A percentile compares a stretch with the other conserved stretches of the same genome.
These are phyloP conservation scores for Ostrea edulis DNA, from an alignment of 1,140 invertebrate species.

Conservation along the genomic window DNA sequence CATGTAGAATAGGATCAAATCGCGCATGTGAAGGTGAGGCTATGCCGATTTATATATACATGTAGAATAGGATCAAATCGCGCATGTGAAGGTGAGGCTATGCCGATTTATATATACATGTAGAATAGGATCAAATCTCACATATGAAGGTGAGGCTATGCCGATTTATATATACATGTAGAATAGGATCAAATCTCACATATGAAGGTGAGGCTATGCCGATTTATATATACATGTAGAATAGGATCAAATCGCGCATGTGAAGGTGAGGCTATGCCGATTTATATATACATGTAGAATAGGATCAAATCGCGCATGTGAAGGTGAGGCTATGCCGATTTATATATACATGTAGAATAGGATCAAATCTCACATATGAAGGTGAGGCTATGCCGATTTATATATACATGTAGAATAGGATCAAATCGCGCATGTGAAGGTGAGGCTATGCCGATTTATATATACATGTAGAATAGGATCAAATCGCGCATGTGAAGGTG, in stretches of 20 bases:
- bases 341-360: conserved; percentile 87
- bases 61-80: conserved; percentile 99
- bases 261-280: conserved; percentile 88
- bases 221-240: conserved; percentile 82
- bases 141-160: conserved; percentile 94
- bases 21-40: conserved; percentile 95
- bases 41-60: background rate
- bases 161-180: background rate
- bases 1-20: conserved; percentile 99
- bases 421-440: conserved; percentile 99
- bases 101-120: background rate
- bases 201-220: conserved; percentile 90
- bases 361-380: conserved; percentile 99
- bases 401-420: conserved; percentile 92
- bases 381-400: conserved; percentile 79
- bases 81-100: conserved; percentile 94
- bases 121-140: conserved; percentile 99
- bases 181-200: conserved; percentile 99
- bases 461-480: conserved; percentile 95
- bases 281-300: conserved; percentile 84
- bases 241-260: conserved; percentile 99
- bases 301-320: conserved; percentile 99
- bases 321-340: conserved; percentile 84
- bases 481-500: conserved; percentile 99
- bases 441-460: conserved; percentile 71